Evolutionary conservation across 2,888 invertebrate species (phyloP).

Genomic region (Eupsilia transversa): DNA sequence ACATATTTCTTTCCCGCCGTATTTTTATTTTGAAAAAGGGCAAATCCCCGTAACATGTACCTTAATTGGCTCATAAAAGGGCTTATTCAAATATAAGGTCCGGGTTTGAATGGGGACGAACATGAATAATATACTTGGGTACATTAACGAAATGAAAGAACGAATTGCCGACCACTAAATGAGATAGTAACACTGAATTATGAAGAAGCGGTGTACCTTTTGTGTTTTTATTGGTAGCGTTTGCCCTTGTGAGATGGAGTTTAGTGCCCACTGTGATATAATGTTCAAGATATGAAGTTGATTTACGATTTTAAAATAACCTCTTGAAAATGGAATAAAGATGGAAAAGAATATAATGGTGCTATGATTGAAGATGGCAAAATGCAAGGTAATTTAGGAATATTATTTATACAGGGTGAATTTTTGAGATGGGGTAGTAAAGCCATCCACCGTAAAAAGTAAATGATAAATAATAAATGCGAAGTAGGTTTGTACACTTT

Average conservation of each 20-base stretch:
- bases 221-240: constrained; percentile 31
- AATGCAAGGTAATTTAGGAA: not conserved
- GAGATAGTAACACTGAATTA: constrained; percentile 47
- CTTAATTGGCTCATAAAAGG: constrained; percentile 58
- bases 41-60: constrained; percentile 43
- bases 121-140: constrained; percentile 56
- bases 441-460: no score
- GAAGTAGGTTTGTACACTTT: no score
- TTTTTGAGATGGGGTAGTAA: no score
- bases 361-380: not conserved
- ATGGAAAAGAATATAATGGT: not conserved
- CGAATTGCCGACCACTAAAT: constrained; percentile 49
- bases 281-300: not conserved
- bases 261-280: not conserved
- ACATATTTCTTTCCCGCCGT: constrained; percentile 27
- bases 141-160: constrained; percentile 57
- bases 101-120: constrained; percentile 39
- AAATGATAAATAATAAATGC: no score
- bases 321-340: not conserved
- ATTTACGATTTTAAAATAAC: not conserved
- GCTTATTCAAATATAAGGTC: constrained; percentile 54
- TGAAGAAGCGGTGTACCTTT: constrained; percentile 29
- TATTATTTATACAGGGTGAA: no score
- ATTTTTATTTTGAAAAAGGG: constrained; percentile 58
- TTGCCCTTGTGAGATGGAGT: not conserved